These are phyloP conservation scores for Notarius quadriscutis DNA, from an alignment of 2,113 vertebrate genomes.

Conservation along the genomic window DNA sequence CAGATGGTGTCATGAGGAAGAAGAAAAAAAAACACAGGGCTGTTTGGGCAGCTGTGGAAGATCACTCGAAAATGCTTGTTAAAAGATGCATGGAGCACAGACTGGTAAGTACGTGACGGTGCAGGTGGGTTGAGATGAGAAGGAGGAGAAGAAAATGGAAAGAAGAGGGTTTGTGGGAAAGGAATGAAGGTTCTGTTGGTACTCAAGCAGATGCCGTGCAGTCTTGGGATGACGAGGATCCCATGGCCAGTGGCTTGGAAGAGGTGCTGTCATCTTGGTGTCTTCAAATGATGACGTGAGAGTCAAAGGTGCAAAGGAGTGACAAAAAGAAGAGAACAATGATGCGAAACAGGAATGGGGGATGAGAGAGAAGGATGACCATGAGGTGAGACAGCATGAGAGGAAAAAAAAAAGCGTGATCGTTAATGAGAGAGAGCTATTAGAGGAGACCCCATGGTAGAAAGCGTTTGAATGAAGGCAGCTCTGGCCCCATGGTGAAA, in stretches of 20 bases:
- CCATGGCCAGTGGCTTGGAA: slow-evolving; percentile 36
- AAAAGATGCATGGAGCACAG: slow-evolving; percentile 52
- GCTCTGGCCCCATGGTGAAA: slow-evolving; percentile 36
- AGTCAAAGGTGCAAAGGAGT: not conserved
- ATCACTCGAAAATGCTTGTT: slow-evolving; percentile 49
- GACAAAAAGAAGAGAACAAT: not conserved
- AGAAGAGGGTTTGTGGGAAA: slow-evolving; percentile 24
- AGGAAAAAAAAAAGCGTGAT: slow-evolving; percentile 43
- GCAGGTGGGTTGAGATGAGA: slow-evolving; percentile 3
- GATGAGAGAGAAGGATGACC: not conserved
- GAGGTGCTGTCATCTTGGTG: slow-evolving; percentile 2
- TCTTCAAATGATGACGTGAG: not conserved
- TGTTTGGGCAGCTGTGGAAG: slow-evolving; percentile 40
- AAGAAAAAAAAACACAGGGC: slow-evolving; percentile 41
- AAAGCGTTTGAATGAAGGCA: slow-evolving; percentile 45
- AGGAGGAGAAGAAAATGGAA: slow-evolving; percentile 25
- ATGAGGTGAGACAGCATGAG: slow-evolving; percentile 18
- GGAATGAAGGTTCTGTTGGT: not conserved
- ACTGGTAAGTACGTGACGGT: slow-evolving; percentile 7
- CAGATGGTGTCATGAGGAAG: slow-evolving; percentile 59
- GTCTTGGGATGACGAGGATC: slow-evolving; percentile 25
- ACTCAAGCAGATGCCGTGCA: not conserved
- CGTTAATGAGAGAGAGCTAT: slow-evolving; percentile 44
- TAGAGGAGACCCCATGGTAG: slow-evolving; percentile 27
- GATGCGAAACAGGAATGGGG: not conserved